phyloP scores from a whole-genome alignment of 2,888 invertebrate species.

The Glaucopsyche alexis region DNA sequence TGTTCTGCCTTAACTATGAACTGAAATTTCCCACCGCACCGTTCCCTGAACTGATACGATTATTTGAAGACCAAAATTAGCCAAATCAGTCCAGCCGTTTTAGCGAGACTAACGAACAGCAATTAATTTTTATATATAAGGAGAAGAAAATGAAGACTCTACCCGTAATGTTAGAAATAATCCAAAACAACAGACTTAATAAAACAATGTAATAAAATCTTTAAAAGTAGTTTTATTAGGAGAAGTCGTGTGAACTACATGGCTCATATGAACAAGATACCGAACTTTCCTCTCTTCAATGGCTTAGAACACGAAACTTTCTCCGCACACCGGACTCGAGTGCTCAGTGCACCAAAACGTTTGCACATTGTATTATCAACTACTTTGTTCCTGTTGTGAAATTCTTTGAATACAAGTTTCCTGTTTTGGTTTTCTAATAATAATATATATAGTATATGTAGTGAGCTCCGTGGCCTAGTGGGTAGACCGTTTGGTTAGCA shows the following conservation, averaged over 20 bases:
- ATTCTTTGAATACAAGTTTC: not conserved
- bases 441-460: no score
- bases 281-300: not conserved
- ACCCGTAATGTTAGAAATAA: no score
- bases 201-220: not conserved
- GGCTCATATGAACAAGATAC: not conserved
- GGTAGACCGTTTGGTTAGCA: no score
- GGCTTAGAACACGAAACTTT: slow-evolving; percentile 5
- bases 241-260: not conserved
- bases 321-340: not conserved
- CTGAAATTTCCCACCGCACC: no score
- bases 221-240: not conserved
- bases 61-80: no score
- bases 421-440: not conserved
- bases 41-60: no score
- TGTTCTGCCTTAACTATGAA: no score
- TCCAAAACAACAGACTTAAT: not conserved
- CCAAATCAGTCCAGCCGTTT: no score
- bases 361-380: not conserved
- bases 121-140: no score
- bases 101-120: no score
- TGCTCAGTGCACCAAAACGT: not conserved
- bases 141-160: no score
- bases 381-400: not conserved
- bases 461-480: no score